Evolutionary conservation across 1,140 invertebrate species (phyloP).

Genomic region (Stenopsyche tienmushanensis): DNA sequence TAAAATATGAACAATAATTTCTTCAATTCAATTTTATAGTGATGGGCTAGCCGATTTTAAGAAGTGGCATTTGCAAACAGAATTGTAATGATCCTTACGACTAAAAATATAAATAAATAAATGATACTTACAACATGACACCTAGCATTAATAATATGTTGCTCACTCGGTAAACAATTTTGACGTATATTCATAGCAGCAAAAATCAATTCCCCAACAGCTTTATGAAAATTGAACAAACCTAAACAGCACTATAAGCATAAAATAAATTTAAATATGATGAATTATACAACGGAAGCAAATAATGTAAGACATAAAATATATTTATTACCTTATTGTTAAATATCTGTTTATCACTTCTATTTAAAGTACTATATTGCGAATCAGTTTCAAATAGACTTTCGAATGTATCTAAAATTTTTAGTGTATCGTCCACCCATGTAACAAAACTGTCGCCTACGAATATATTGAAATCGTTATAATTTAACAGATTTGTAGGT

Average conservation of each 20-base stretch:
- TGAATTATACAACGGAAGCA: no score
- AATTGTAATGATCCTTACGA: no score
- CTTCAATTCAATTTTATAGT: no score
- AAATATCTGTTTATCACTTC: not conserved
- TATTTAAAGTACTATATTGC: not conserved
- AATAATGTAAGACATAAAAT: not conserved
- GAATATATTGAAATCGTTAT: slow-evolving; percentile 12
- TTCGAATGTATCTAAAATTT: slow-evolving; percentile 30
- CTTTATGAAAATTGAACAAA: slow-evolving; percentile 24
- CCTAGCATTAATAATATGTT: slow-evolving; percentile 35
- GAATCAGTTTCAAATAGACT: slow-evolving; percentile 30
- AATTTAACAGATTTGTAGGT: not conserved
- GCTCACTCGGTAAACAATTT: slow-evolving; percentile 31
- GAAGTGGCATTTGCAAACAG: no score
- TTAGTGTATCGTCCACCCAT: slow-evolving; percentile 36
- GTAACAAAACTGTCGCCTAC: slow-evolving; percentile 32
- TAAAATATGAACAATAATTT: no score
- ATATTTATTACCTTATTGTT: not conserved
- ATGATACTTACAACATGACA: slow-evolving; percentile 38
- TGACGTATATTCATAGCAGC: slow-evolving; percentile 39
- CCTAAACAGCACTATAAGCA: slow-evolving; percentile 25
- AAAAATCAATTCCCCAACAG: slow-evolving; percentile 33
- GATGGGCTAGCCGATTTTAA: no score
- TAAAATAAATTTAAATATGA: slow-evolving; percentile 11
- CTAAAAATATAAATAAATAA: slow-evolving; percentile 7